phyloP scores from a whole-genome alignment of 2,888 invertebrate species.

The Agrenia bidenticulata region DNA sequence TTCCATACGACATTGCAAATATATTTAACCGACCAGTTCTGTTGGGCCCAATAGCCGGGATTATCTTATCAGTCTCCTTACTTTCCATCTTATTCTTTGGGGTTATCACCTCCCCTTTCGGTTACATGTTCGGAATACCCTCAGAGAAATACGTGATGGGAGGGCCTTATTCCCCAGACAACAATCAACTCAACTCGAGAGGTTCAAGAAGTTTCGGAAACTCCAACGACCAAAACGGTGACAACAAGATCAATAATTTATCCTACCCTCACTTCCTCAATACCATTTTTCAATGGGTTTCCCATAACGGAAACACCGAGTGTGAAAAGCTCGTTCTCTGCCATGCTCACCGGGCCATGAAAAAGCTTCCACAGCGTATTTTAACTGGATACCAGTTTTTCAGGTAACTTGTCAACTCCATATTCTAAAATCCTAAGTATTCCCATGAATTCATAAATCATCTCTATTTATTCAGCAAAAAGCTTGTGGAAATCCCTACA shows the following conservation, averaged over 20 bases:
- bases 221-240: background rate
- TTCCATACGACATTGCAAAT: slow-evolving; percentile 50
- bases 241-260: background rate
- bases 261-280: slow-evolving; percentile 21
- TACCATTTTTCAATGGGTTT: slow-evolving; percentile 23
- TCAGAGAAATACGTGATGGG: slow-evolving; percentile 52
- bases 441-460: too few species aligned
- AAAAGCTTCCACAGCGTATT: slow-evolving; percentile 12
- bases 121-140: slow-evolving; percentile 52
- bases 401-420: slow-evolving; percentile 22
- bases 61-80: slow-evolving; percentile 34
- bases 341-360: slow-evolving; percentile 25
- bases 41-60: slow-evolving; percentile 34
- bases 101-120: slow-evolving; percentile 50
- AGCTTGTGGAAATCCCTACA: slow-evolving; percentile 25
- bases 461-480: slow-evolving; percentile 28
- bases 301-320: background rate
- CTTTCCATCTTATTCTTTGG: slow-evolving; percentile 47
- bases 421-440: background rate
- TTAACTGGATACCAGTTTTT: slow-evolving; percentile 24
- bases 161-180: background rate
- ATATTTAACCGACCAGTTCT: slow-evolving; percentile 47
- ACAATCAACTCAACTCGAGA: too few species aligned
- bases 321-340: slow-evolving; percentile 34
- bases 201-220: too few species aligned